phyloP scores from a whole-genome alignment of 1,140 invertebrate species.

The Drosophila paulistorum region DNA sequence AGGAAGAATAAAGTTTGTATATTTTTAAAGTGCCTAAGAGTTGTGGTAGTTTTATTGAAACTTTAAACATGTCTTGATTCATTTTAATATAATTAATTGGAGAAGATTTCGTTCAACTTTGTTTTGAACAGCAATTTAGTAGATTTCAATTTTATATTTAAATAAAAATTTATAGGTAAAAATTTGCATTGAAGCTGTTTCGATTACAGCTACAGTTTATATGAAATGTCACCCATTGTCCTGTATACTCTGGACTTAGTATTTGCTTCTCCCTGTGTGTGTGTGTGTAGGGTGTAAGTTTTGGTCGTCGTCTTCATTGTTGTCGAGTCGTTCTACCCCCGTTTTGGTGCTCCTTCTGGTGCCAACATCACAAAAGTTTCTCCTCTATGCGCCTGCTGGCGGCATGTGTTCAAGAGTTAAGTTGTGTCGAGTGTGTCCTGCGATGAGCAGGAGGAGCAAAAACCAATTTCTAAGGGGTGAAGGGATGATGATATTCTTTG shows the following conservation, averaged over 20 bases:
- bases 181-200: conserved; percentile 65
- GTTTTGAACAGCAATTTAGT: neutral
- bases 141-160: neutral
- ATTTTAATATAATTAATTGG: neutral
- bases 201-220: conserved; percentile 26
- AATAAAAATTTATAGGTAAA: conserved; percentile 51
- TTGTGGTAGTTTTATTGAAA: too few relatives aligned
- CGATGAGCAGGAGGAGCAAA: neutral
- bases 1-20: too few relatives aligned
- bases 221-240: conserved; percentile 57
- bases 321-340: conserved; percentile 25
- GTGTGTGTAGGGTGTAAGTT: conserved; percentile 63
- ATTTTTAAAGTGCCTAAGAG: too few relatives aligned
- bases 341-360: conserved; percentile 10
- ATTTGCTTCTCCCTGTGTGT: conserved; percentile 26
- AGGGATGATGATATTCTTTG: conserved; percentile 43
- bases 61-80: too few relatives aligned
- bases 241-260: conserved; percentile 59
- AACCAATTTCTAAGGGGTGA: neutral
- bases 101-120: neutral
- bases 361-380: conserved; percentile 69
- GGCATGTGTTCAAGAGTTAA: conserved; percentile 80
- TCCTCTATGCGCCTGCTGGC: conserved; percentile 75
- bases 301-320: conserved; percentile 75
- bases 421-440: conserved; percentile 67